Evolutionary conservation across 2,797 vertebrate species (phyloP).

Genomic region (Scyliorhinus canicula): DNA sequence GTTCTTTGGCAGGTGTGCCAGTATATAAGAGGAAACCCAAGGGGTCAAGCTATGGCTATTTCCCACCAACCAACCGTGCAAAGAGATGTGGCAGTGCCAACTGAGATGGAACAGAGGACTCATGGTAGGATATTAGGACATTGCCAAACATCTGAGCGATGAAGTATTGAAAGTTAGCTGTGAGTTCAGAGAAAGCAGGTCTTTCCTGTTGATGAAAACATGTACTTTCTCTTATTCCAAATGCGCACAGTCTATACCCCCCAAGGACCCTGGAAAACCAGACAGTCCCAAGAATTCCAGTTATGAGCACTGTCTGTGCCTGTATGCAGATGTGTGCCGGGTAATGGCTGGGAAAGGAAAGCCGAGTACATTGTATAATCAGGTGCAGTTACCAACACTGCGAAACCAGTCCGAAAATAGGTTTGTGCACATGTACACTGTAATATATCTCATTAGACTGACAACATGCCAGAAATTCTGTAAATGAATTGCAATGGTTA

Average conservation of each 20-base stretch:
- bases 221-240: slow-evolving; percentile 31
- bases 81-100: slow-evolving; percentile 3
- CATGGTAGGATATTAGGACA: slow-evolving; percentile 25
- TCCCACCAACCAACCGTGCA: slow-evolving; percentile 7
- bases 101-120: slow-evolving; percentile 34
- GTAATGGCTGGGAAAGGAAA: slow-evolving; percentile 34
- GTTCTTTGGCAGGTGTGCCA: slow-evolving; percentile 13
- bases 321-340: slow-evolving; percentile 33
- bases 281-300: slow-evolving; percentile 34
- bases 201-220: slow-evolving; percentile 33
- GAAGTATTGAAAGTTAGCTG: slow-evolving; percentile 28
- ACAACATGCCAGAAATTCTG: slow-evolving; percentile 26
- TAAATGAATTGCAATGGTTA: slow-evolving; percentile 11
- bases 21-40: slow-evolving; percentile 15
- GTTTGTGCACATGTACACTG: slow-evolving; percentile 7
- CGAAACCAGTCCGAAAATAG: background rate
- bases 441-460: slow-evolving; percentile 22
- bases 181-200: slow-evolving; percentile 28
- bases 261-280: slow-evolving; percentile 30
- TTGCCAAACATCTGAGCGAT: slow-evolving; percentile 27
- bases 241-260: slow-evolving; percentile 26
- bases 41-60: background rate
- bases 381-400: slow-evolving; percentile 31
- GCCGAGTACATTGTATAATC: slow-evolving; percentile 25
- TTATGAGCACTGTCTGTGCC: slow-evolving; percentile 35